Evolutionary conservation across 1,140 invertebrate species (phyloP).

Genomic region (Eumaeus atala): DNA sequence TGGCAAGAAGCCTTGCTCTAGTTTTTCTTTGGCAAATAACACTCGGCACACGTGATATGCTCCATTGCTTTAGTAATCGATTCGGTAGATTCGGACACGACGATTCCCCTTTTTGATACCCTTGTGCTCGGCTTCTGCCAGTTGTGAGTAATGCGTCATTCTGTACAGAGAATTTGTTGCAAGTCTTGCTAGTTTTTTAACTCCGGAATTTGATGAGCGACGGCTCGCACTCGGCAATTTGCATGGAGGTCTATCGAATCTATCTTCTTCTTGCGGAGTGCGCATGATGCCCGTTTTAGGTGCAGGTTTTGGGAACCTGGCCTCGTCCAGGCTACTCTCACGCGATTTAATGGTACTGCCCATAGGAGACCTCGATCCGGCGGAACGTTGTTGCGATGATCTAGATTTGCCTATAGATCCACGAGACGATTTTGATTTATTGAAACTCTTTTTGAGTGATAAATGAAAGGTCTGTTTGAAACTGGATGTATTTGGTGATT

Average conservation of each 20-base stretch:
- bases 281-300: slow-evolving; percentile 71
- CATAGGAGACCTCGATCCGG: slow-evolving; percentile 59
- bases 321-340: slow-evolving; percentile 58
- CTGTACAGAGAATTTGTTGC: no score
- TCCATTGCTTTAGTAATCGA: slow-evolving; percentile 75
- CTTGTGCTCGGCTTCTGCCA: slow-evolving; percentile 69
- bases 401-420: slow-evolving; percentile 61
- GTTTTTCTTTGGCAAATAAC: slow-evolving; percentile 76
- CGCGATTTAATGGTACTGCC: slow-evolving; percentile 64
- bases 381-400: slow-evolving; percentile 65
- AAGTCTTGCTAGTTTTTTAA: no score
- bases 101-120: slow-evolving; percentile 72
- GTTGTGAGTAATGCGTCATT: no score
- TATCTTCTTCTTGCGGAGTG: slow-evolving; percentile 68
- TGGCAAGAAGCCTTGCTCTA: slow-evolving; percentile 76
- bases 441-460: slow-evolving; percentile 65
- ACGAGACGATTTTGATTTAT: slow-evolving; percentile 56
- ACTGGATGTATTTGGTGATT: slow-evolving; percentile 71
- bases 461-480: slow-evolving; percentile 56
- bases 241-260: slow-evolving; percentile 65
- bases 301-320: slow-evolving; percentile 63
- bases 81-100: slow-evolving; percentile 71
- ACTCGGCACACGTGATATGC: slow-evolving; percentile 80
- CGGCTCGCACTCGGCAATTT: slow-evolving; percentile 70
- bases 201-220: no score